phyloP scores from a whole-genome alignment of 2,888 invertebrate species.

The Scotopteryx bipunctaria region DNA sequence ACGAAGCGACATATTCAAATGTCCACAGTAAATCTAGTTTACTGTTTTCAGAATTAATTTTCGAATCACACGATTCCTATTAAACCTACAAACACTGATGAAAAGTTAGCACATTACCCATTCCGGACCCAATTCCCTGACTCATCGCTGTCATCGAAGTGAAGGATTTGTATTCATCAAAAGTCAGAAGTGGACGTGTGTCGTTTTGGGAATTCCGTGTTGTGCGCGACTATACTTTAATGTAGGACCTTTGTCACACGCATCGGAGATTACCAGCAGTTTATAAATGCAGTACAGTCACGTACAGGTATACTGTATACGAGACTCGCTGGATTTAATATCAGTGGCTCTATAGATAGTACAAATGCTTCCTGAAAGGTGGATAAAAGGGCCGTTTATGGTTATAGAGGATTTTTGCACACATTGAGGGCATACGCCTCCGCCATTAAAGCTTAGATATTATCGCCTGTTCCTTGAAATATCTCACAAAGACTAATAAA shows the following conservation, averaged over 20 bases:
- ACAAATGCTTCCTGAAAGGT: conserved; percentile 35
- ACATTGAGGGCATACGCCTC: conserved; percentile 26
- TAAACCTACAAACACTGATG: conserved; percentile 9
- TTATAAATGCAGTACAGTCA: conserved; percentile 63
- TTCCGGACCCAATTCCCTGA: conserved; percentile 20
- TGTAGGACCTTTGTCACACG: conserved; percentile 56
- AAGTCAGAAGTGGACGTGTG: conserved; percentile 39
- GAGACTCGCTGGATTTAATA: conserved; percentile 47
- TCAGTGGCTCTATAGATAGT: conserved; percentile 23
- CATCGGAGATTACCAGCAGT: conserved; percentile 52
- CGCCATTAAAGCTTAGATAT: conserved; percentile 21
- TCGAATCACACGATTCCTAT: conserved; percentile 19
- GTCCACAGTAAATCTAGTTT: conserved; percentile 1
- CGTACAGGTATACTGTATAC: conserved; percentile 47
- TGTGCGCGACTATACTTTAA: conserved; percentile 58
- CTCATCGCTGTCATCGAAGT: conserved; percentile 29
- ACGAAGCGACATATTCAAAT: conserved; percentile 27
- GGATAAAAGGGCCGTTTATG: conserved; percentile 32
- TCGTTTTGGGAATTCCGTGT: conserved; percentile 58
- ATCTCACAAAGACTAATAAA: conserved; percentile 6
- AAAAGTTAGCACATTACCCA: conserved; percentile 27
- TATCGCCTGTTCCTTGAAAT: conserved; percentile 18
- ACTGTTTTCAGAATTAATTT: conserved; percentile 16
- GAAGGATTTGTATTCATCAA: conserved; percentile 55
- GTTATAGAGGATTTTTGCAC: conserved; percentile 34